phyloP scores from a whole-genome alignment of 2,888 invertebrate genomes.

The Acheta domesticus region DNA sequence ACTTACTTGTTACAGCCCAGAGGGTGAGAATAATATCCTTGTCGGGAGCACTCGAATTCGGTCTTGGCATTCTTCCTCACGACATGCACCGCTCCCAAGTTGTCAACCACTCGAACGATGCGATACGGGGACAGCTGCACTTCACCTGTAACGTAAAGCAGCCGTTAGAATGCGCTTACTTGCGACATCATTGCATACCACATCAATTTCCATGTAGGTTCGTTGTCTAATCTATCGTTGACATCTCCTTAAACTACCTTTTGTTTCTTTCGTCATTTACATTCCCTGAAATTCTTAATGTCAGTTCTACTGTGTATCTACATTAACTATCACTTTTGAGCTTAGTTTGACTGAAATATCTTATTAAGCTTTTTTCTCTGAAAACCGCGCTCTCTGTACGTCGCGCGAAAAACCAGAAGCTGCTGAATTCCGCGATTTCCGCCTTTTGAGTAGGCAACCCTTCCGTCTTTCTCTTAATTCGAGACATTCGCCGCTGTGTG shows the following conservation, averaged over 20 bases:
- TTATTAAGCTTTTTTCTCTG: too few relatives aligned
- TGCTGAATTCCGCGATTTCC: not conserved
- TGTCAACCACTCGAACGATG: slow-evolving; percentile 69
- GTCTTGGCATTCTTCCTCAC: slow-evolving; percentile 70
- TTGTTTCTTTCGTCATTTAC: too few relatives aligned
- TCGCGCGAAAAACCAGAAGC: not conserved
- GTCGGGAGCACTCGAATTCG: slow-evolving; percentile 69
- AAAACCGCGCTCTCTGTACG: not conserved
- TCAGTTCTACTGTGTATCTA: too few relatives aligned
- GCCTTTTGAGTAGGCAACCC: not conserved
- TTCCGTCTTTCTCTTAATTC: not conserved
- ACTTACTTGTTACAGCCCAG: slow-evolving; percentile 62
- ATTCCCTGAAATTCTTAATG: too few relatives aligned
- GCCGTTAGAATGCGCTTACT: too few relatives aligned
- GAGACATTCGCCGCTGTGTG: not conserved
- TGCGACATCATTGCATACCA: too few relatives aligned
- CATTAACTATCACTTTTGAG: too few relatives aligned
- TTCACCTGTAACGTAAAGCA: slow-evolving; percentile 49
- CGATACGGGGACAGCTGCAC: slow-evolving; percentile 69
- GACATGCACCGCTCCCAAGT: slow-evolving; percentile 67
- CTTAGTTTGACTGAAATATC: too few relatives aligned
- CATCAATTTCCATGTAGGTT: too few relatives aligned
- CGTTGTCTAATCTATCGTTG: too few relatives aligned
- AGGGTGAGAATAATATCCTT: slow-evolving; percentile 76
- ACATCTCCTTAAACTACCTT: too few relatives aligned